Evolutionary conservation across 2,113 vertebrate genomes (phyloP), one percentile per base, ranked within the genome.

Genomic region (Hystrix brachyura): DNA sequence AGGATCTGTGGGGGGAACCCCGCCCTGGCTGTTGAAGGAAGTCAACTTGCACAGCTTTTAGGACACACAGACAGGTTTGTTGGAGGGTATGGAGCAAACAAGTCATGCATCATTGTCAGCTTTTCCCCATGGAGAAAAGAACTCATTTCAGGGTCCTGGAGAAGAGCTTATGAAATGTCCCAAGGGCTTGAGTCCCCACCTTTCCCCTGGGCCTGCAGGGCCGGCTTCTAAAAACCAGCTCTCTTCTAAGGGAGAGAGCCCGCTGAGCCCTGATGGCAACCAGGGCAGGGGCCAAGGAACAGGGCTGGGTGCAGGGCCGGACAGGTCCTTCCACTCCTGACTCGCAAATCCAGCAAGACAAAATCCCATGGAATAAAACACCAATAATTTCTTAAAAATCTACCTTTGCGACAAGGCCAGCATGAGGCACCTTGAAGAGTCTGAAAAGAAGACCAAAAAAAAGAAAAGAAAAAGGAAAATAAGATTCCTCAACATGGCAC

Each of bases 361-460:
- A 85, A 67, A 46, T 65, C 17, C 95, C 76, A 0, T 1, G 5
- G 53, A 59, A 46, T 91, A 64, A 0, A 46, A 46, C 3, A 92
- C 43, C 67, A n/a, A 6, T 27, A 32, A 88, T 0, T 62, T 46
- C 81, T 11, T 15, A 4, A 95, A 98, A 96, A 98, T 97, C 98
- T 99, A 99, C 99, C 98, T 99, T 98, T 99, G 98, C 69, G 98
- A 98, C 98, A 99, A 98, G 97, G 99, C 98, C 98, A 99, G 97
- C 81, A 95, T 98, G 98, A 99, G 98, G 98, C 98, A 98, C 97
- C 98, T 87, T 88, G 98, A 94, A 94, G 98, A 98, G 97, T 98
- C 99, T 99, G 99, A 98, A 99, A 98, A 98, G 93, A 98, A 97
- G 98, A 98, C 97, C 96, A 98, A 94, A 98, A 92, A 98, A 79